These are phyloP conservation scores for Neoitamus cyanurus DNA, from an alignment of 2,888 invertebrate genomes.

Conservation along the genomic window DNA sequence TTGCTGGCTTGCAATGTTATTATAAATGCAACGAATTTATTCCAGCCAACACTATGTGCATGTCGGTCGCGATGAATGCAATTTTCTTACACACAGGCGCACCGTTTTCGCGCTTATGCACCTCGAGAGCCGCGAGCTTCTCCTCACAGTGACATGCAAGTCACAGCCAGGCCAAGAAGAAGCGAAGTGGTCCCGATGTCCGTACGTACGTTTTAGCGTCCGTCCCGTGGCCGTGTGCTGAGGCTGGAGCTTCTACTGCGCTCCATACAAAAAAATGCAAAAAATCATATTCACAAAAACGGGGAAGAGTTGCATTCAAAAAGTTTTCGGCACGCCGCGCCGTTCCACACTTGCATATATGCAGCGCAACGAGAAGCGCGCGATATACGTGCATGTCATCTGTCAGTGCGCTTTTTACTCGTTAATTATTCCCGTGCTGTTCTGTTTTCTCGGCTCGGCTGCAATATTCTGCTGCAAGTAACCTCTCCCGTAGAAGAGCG, in stretches of 20 bases:
- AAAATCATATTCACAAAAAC: not conserved
- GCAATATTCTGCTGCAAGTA: not conserved
- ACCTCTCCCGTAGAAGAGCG: not conserved
- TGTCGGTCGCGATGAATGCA: not conserved
- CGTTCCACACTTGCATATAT: slow-evolving; percentile 1
- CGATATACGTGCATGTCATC: slow-evolving; percentile 30
- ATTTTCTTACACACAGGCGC: not conserved
- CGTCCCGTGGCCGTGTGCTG: not conserved
- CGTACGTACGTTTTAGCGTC: not conserved
- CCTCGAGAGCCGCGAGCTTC: not conserved
- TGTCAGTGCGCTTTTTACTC: slow-evolving; percentile 37
- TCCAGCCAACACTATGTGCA: not conserved
- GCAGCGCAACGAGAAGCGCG: not conserved
- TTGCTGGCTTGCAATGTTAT: not conserved
- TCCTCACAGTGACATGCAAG: slow-evolving; percentile 41
- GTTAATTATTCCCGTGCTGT: slow-evolving; percentile 40
- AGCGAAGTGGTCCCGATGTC: not conserved
- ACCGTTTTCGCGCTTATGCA: slow-evolving; percentile 1
- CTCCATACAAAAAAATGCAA: not conserved
- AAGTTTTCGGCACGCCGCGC: slow-evolving; percentile 21
- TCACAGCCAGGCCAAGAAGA: not conserved
- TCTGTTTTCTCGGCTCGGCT: not conserved
- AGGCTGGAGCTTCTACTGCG: not conserved
- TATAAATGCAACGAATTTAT: slow-evolving; percentile 29
- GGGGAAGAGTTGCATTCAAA: slow-evolving; percentile 13